Evolutionary conservation across 2,113 vertebrate genomes (phyloP), one percentile per base, ranked within the genome.

Genomic region (Nerophis ophidion): DNA sequence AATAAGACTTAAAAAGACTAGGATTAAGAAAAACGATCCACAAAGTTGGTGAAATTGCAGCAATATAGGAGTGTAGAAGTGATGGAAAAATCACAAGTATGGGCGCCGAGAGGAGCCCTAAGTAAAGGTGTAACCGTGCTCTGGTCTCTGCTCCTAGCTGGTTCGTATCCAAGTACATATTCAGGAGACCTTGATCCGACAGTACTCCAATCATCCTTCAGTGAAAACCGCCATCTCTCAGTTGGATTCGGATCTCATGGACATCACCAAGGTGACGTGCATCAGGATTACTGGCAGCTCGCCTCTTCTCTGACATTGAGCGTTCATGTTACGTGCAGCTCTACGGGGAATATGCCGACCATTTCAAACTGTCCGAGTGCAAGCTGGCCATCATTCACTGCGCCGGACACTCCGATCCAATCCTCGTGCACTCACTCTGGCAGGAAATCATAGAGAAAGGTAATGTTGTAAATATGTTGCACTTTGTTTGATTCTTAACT

Each of bases 331-430:
- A 50, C 8, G 7, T 74, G 15, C 72, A 99, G 97, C 91, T 99
- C 6, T 99, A 98, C 35, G 96, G 94, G 44, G 95, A 97, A 82
- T 99, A 96, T 88, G 95, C 96, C 7, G 95, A 98, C 54, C 94
- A 93, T 15, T 99, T 94, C 85, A 93, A 92, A 61, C 86, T 99
- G 61, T 95, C 95, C 0, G 97, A 99, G 71, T 96, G 96, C 86
- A 98, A 98, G 71, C 90, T 99, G 83, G 95, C 95, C 64, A 96
- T 99, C 80, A 94, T 99, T 85, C 96, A 98, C 82, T 98, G 95
- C 48, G 96, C 93, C 0, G 94, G 95, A 61, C 93, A 98, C 85
- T 94, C 94, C 3, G 95, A 99, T 76, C 92, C 93, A 8, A 95
- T 98, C 69, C 88, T 99, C 74, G 95, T 99, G 13, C 94, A 96